Conservation (phyloP, 2,113 vertebrate genomes). For the Podiceps cristatus region DNA sequence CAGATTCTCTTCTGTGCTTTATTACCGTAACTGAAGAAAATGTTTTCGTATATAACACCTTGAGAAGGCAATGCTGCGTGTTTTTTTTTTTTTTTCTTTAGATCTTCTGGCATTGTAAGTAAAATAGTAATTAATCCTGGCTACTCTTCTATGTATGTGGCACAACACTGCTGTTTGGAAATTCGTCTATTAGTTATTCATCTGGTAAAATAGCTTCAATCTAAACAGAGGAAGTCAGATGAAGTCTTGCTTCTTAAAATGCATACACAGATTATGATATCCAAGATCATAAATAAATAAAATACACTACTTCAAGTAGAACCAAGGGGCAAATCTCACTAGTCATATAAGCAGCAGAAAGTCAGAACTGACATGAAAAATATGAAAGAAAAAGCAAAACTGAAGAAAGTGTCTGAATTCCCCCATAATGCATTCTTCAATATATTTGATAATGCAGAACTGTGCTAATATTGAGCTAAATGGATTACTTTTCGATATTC, state of each 20-base stretch:
- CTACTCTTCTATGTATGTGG: background rate
- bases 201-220: background rate
- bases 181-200: background rate
- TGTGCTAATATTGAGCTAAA: background rate
- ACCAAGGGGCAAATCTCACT: background rate
- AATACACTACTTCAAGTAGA: background rate
- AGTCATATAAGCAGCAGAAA: background rate
- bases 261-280: background rate
- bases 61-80: background rate
- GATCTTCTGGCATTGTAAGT: background rate
- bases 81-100: background rate
- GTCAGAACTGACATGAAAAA: background rate
- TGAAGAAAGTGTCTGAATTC: background rate
- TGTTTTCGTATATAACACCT: background rate
- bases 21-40: rapidly evolving
- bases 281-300: background rate
- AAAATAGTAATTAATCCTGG: background rate
- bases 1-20: background rate
- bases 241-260: background rate
- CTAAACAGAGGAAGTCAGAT: background rate
- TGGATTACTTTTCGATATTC: background rate
- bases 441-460: background rate
- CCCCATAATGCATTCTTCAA: background rate
- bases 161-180: background rate
- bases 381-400: background rate